Evolutionary conservation across 2,888 invertebrate genomes (phyloP), one percentile per base, ranked within the genome.

Genomic region (Tetanocera ferruginea): DNA sequence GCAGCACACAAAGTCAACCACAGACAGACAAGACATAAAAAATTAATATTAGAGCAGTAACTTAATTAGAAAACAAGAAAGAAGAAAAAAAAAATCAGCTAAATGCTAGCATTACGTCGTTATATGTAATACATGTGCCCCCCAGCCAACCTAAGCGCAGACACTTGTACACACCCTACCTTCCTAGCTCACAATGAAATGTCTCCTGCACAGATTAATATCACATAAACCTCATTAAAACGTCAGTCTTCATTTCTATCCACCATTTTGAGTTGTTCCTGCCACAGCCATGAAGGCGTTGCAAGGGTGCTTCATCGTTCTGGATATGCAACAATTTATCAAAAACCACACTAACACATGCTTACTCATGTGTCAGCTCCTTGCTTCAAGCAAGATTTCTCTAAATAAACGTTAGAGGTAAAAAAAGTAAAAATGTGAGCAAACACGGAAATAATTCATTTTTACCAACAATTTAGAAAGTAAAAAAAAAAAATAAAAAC

Each of bases 261-360:
- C 64, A 34, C 34, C 28, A 64, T 34, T 52, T 52, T 52, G 19
- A 52, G 51, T 70, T 70, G 49, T 70, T 52, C 31, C 31, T 9
- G 31, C 31, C 34, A 17, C 64, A 25, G 28, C 31, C 23, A 51
- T 51, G 19, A 51, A 23, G 69, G 2, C 6, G 51, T 23, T 70
- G 19, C 69, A 70, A n/a, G 5, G 31, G 69, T n/a, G n/a, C 25
- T 17, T 17, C 73, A 43, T 9, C 37, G 62, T 31, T 23, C 62
- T 73, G 62, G 49, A 49, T 62, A 62, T 62, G 73, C 73, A 73
- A 55, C 73, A 60, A 73, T 73, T 60, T 62, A 73, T 73, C 62
- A 73, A 55, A 70, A 71, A n/a, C 43, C 71, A 71, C 14, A n/a
- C 70, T 31, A 69, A 49, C 8, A 55, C 55, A 55, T 19, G 17